These are phyloP conservation scores for Bucco capensis DNA, from an alignment of 2,113 vertebrate genomes.

Conservation along the genomic window DNA sequence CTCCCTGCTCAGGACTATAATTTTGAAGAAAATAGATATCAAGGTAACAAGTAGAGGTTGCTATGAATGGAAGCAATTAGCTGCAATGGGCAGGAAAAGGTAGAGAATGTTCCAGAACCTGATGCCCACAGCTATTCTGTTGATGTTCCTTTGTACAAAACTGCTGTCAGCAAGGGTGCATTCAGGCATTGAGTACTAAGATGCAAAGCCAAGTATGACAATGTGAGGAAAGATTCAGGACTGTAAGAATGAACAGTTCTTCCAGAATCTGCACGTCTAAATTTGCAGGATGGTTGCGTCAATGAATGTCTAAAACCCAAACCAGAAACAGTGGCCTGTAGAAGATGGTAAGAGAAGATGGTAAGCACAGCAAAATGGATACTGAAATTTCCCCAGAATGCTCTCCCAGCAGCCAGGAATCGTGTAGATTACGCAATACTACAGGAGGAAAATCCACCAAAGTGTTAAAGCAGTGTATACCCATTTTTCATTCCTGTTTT, in stretches of 20 bases:
- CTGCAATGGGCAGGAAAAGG: neutral
- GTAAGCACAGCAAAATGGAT: neutral
- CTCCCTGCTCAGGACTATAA: neutral
- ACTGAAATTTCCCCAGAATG: neutral
- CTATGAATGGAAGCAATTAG: neutral
- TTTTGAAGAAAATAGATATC: neutral
- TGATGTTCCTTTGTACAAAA: neutral
- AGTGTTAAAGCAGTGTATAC: too few relatives aligned
- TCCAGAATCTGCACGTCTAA: slow-evolving; percentile 88
- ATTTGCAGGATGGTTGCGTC: neutral
- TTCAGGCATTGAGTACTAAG: neutral
- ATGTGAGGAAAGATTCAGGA: slow-evolving; percentile 80
- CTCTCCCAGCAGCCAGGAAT: neutral
- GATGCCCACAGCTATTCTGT: neutral
- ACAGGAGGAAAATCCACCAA: too few relatives aligned
- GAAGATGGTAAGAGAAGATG: neutral
- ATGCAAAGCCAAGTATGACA: neutral
- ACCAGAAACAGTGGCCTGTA: neutral
- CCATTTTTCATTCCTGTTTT: neutral
- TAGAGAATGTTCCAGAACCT: neutral
- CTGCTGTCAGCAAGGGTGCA: neutral
- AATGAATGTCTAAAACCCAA: slow-evolving; percentile 72
- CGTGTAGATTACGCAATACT: too few relatives aligned
- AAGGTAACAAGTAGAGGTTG: neutral
- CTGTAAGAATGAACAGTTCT: slow-evolving; percentile 90